These are phyloP conservation scores for Lasius platythorax DNA, from an alignment of 2,888 invertebrate species.

Conservation along the genomic window DNA sequence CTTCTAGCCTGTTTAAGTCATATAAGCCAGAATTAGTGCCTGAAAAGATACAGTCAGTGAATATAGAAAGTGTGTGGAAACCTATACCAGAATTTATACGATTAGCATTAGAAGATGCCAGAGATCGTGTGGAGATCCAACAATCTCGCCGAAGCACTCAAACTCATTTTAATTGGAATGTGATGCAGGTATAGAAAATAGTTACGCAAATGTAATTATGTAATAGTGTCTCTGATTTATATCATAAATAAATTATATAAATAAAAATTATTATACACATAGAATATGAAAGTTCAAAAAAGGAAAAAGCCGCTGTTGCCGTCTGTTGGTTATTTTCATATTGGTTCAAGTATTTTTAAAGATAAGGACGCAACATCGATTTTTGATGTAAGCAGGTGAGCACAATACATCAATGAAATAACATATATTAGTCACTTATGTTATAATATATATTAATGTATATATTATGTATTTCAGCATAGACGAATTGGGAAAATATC, in stretches of 20 bases:
- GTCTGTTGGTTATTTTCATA: constrained; percentile 80
- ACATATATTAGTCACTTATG: constrained; percentile 1
- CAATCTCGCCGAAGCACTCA: constrained; percentile 41
- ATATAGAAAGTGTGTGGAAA: constrained; percentile 83
- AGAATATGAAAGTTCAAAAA: constrained; percentile 61
- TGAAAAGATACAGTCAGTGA: constrained; percentile 81
- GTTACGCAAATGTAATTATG: not conserved
- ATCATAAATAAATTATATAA: not conserved
- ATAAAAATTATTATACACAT: not conserved
- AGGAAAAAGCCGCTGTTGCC: constrained; percentile 76
- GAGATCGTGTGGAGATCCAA: constrained; percentile 69
- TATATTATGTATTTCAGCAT: constrained; percentile 67
- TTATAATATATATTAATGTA: not conserved
- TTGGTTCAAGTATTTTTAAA: constrained; percentile 80
- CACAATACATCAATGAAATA: constrained; percentile 6
- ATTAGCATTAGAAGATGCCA: constrained; percentile 78
- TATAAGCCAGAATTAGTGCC: constrained; percentile 84
- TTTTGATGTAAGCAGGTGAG: constrained; percentile 80
- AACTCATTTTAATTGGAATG: constrained; percentile 76
- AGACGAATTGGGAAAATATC: constrained; percentile 80
- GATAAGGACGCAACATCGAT: constrained; percentile 78
- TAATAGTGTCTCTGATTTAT: constrained; percentile 5
- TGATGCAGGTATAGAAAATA: constrained; percentile 55
- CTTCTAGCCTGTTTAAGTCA: constrained; percentile 81
- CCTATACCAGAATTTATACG: constrained; percentile 79